Conservation (phyloP, 2,797 vertebrate genomes). For the Fistularia tabacaria region DNA sequence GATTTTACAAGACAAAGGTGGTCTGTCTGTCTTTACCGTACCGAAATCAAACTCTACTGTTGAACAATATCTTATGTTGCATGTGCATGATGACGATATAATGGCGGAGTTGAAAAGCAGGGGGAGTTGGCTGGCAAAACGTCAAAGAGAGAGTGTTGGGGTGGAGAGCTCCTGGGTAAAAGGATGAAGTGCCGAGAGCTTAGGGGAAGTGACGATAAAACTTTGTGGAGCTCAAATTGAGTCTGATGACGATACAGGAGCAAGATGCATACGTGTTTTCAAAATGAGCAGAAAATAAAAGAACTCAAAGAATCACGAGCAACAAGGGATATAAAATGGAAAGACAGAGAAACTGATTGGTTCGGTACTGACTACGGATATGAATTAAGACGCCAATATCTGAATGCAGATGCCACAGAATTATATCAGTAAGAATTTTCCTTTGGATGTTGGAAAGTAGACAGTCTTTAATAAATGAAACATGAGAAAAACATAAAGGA, state of each 20-base stretch:
- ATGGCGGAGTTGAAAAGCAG: slow-evolving; percentile 37
- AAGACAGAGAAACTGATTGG: too few species aligned
- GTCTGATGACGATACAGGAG: slow-evolving; percentile 1
- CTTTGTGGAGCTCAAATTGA: slow-evolving; percentile 7
- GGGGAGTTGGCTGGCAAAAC: slow-evolving; percentile 20
- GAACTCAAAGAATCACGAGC: slow-evolving; percentile 4
- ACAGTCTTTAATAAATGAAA: too few species aligned
- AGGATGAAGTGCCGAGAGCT: slow-evolving; percentile 5
- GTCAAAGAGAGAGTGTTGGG: slow-evolving; percentile 11
- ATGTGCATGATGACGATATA: slow-evolving; percentile 53
- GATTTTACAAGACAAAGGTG: slow-evolving; percentile 75
- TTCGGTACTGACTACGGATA: too few species aligned
- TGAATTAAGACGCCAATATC: too few species aligned
- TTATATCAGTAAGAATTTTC: too few species aligned
- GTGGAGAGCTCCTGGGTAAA: slow-evolving; percentile 20
- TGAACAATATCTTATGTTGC: slow-evolving; percentile 29
- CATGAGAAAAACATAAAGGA: too few species aligned
- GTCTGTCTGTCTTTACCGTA: slow-evolving; percentile 62
- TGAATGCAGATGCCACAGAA: too few species aligned
- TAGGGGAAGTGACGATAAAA: slow-evolving; percentile 1
- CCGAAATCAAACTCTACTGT: slow-evolving; percentile 33
- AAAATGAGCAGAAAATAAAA: slow-evolving; percentile 4
- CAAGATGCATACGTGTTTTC: background rate
- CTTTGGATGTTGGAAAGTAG: too few species aligned
- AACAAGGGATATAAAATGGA: background rate